Evolutionary conservation across 2,888 invertebrate genomes (phyloP).

Genomic region (Luperina nickerlii): DNA sequence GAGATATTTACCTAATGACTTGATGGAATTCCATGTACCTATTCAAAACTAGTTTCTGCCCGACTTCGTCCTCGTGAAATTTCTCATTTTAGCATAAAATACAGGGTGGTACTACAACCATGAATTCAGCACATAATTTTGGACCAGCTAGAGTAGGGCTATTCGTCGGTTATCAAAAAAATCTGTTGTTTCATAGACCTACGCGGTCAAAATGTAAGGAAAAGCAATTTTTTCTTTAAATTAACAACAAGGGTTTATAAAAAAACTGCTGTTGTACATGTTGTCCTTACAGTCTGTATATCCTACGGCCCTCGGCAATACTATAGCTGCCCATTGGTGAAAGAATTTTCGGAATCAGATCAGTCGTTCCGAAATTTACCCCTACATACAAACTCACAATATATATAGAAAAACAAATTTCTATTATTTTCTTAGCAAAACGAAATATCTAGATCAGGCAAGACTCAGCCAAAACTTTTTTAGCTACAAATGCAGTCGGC

Average conservation of each 20-base stretch:
- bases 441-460: not conserved
- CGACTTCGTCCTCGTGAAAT: too few species aligned
- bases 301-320: not conserved
- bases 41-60: not conserved
- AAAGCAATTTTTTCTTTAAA: too few species aligned
- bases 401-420: not conserved
- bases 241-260: too few species aligned
- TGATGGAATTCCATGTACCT: not conserved
- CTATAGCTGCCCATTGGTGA: not conserved
- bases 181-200: too few species aligned
- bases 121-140: too few species aligned
- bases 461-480: not conserved
- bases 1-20: not conserved
- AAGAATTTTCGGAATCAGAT: not conserved
- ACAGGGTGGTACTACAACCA: too few species aligned
- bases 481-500: constrained; percentile 18
- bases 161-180: too few species aligned
- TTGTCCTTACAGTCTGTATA: too few species aligned
- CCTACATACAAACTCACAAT: not conserved
- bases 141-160: too few species aligned
- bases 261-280: too few species aligned
- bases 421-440: not conserved
- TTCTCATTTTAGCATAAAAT: too few species aligned
- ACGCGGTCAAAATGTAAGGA: too few species aligned
- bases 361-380: not conserved